Evolutionary conservation across 2,888 invertebrate species (phyloP).

Genomic region (Ectemnius cavifrons): DNA sequence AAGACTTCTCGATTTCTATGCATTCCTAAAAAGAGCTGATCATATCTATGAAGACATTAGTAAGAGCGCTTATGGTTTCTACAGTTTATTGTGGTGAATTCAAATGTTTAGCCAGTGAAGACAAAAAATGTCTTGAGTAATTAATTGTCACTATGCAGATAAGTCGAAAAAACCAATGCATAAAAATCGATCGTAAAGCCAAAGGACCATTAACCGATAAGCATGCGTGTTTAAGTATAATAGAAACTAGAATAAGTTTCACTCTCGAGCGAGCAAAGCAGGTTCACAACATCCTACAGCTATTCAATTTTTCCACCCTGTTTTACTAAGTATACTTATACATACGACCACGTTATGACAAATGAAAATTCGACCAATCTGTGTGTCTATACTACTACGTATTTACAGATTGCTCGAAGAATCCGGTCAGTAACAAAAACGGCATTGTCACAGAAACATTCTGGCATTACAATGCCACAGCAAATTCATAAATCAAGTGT

Average conservation of each 20-base stretch:
- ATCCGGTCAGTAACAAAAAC: no score
- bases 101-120: no score
- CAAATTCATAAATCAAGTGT: background rate
- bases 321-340: no score
- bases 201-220: constrained; percentile 45
- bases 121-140: no score
- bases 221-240: constrained; percentile 33
- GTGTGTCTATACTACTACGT: constrained; percentile 66
- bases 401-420: no score
- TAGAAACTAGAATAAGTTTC: constrained; percentile 33
- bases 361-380: constrained; percentile 74
- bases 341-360: constrained; percentile 49
- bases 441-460: no score
- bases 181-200: constrained; percentile 38
- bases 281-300: constrained; percentile 13
- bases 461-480: no score
- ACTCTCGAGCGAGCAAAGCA: constrained; percentile 15
- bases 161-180: constrained; percentile 4
- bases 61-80: background rate
- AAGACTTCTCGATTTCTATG: background rate
- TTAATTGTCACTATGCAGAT: background rate
- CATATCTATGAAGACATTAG: constrained; percentile 3
- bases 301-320: no score
- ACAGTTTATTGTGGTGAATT: no score
- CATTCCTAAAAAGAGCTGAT: no score